Conservation (phyloP, 2,797 vertebrate genomes). For the Pyrocephalus nanus region DNA sequence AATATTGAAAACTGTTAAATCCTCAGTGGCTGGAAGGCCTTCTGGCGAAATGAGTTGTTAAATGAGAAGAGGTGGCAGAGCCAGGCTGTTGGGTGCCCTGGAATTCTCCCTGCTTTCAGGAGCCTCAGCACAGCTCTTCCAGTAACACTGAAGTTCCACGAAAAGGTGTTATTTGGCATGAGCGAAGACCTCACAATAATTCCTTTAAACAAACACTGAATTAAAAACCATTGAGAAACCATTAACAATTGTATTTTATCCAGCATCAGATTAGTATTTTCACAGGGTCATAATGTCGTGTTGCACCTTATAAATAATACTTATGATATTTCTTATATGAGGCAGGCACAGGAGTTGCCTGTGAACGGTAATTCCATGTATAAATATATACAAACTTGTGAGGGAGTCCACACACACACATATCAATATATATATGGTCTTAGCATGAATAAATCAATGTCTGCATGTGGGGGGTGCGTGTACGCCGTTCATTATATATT, state of each 20-base stretch:
- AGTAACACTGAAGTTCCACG: accelerated
- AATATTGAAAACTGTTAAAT: not conserved
- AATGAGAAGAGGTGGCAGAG: not conserved
- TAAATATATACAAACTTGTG: conserved; percentile 20
- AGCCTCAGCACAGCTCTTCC: not conserved
- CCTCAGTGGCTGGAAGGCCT: not conserved
- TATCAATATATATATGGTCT: conserved; percentile 1
- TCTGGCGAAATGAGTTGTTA: not conserved
- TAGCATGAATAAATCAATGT: conserved; percentile 6
- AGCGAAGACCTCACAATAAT: not conserved
- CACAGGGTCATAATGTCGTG: not conserved
- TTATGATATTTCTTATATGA: not conserved
- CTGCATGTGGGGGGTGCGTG: not conserved
- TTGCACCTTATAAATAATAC: conserved; percentile 33
- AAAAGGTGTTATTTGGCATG: not conserved
- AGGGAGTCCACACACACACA: not conserved
- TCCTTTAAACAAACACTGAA: not conserved
- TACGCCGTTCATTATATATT: conserved; percentile 27
- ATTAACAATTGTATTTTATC: conserved; percentile 24
- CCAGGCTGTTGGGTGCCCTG: not conserved
- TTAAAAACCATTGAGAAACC: not conserved
- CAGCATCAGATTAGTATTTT: conserved; percentile 17
- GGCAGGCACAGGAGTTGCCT: not conserved
- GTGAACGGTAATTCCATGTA: not conserved
- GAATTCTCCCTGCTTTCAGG: not conserved